A percentile compares a stretch with the other conserved stretches of the same genome.
These are phyloP conservation scores for Cheilosia variabilis DNA, from an alignment of 2,888 invertebrate species.

Conservation along the genomic window DNA sequence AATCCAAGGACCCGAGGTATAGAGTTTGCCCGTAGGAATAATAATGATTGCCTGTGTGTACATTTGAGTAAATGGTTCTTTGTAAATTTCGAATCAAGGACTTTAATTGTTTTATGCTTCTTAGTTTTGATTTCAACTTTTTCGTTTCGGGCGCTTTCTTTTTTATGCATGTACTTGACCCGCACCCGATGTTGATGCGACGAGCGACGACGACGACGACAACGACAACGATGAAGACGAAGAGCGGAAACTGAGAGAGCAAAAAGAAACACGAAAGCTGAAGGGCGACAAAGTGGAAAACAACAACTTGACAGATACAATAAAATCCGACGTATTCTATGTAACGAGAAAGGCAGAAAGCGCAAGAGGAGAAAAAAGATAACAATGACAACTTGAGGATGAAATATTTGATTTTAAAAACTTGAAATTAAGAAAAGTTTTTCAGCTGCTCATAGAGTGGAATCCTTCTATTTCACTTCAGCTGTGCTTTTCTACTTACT, in stretches of 20 bases:
- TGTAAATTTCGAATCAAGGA: slow-evolving; percentile 36
- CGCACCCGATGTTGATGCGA: slow-evolving; percentile 24
- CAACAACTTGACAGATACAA: slow-evolving; percentile 46
- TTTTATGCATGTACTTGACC: slow-evolving; percentile 37
- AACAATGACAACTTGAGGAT: slow-evolving; percentile 58
- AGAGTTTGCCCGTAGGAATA: neutral
- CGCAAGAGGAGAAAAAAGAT: slow-evolving; percentile 15
- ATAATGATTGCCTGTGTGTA: slow-evolving; percentile 10
- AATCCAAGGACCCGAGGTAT: neutral
- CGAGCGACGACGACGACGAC: too few species aligned
- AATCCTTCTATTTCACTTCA: slow-evolving; percentile 8
- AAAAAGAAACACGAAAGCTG: neutral
- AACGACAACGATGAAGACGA: neutral
- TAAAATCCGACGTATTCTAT: slow-evolving; percentile 24
- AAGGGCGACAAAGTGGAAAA: slow-evolving; percentile 17
- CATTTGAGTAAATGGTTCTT: slow-evolving; percentile 3
- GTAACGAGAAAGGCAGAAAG: slow-evolving; percentile 12
- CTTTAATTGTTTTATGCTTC: slow-evolving; percentile 1
- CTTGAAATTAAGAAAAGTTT: slow-evolving; percentile 62
- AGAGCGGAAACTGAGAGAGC: neutral
- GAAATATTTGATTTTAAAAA: slow-evolving; percentile 67
- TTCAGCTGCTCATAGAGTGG: slow-evolving; percentile 19
- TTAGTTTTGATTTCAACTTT: neutral
- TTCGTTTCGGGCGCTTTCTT: slow-evolving; percentile 1
- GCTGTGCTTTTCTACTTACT: slow-evolving; percentile 14